These are phyloP conservation scores for Rhincodon typus DNA, from an alignment of 2,797 vertebrate species.

Conservation along the genomic window DNA sequence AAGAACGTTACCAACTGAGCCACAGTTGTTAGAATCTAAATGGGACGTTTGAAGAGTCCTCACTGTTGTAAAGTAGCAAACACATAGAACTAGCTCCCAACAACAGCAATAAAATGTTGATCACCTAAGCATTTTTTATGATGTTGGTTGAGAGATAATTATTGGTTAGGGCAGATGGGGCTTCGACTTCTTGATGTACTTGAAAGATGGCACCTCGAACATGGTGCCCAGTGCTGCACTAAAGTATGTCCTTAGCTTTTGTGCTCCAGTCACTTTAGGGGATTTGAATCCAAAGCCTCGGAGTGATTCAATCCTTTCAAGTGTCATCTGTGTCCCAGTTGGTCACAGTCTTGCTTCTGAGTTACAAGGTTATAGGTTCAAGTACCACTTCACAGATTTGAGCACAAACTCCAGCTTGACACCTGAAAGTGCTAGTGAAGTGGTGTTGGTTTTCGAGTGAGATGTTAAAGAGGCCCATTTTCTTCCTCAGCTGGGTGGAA, in stretches of 20 bases:
- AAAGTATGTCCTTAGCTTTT: background rate
- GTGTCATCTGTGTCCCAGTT: background rate
- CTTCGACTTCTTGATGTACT: background rate
- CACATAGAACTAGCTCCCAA: background rate
- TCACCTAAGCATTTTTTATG: background rate
- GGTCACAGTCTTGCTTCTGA: no score
- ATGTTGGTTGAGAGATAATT: background rate
- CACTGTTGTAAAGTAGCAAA: background rate
- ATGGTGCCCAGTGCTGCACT: background rate
- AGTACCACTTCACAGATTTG: background rate
- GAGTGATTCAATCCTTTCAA: background rate
- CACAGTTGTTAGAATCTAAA: background rate
- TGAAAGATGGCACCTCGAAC: background rate
- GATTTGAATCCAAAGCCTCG: background rate
- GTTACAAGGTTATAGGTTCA: background rate
- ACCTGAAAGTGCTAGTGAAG: background rate
- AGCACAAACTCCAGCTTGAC: background rate
- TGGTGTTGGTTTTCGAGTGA: background rate
- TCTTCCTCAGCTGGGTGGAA: background rate
- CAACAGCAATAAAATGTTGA: background rate
- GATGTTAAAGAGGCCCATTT: background rate
- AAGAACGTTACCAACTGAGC: background rate
- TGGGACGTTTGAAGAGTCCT: background rate
- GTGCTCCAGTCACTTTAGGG: background rate
- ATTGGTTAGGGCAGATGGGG: background rate